These are phyloP conservation scores for Mus musculus DNA, from an alignment of 2,113 vertebrate species.

Conservation along the genomic window GRCm39 chrX:39443001-39443500, in stretches of 20 bases:
- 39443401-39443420: not conserved
- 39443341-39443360: not conserved
- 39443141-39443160: constrained; percentile 26
- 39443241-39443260: not conserved
- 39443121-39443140: not conserved
- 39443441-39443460: not conserved
- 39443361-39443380: not conserved
- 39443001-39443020: not conserved
- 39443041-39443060: not conserved
- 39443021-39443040: not conserved
- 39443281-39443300: not conserved
- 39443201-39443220: not conserved
- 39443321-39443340: not conserved
- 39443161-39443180: not conserved
- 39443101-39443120: constrained; percentile 16
- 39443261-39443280: not conserved
- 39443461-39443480: not conserved
- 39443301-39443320: not conserved
- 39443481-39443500: not conserved
- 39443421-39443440: not conserved
- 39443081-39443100: not conserved
- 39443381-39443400: not conserved
- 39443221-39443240: not conserved
- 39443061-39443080: not conserved
- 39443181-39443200: not conserved